Evolutionary conservation across 2,888 invertebrate genomes (phyloP).

Genomic region (Epinotia nisella): DNA sequence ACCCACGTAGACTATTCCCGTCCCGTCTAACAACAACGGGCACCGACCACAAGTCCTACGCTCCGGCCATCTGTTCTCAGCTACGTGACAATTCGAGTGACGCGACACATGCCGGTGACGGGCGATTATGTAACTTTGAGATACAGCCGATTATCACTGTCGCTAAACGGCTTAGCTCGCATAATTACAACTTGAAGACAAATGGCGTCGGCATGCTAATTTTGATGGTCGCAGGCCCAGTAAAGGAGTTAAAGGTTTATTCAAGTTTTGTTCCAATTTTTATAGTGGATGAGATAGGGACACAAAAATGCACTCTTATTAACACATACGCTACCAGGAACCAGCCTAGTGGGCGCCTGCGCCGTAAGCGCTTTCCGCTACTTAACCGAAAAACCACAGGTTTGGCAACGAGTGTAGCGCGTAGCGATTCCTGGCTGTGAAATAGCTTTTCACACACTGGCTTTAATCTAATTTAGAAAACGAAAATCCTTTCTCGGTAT

Average conservation of each 20-base stretch:
- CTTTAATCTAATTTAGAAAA: too few species aligned
- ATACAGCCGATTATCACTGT: slow-evolving; percentile 42
- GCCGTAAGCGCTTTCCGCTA: too few species aligned
- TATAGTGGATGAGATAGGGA: too few species aligned
- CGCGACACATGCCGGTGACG: slow-evolving; percentile 44
- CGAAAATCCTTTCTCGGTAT: too few species aligned
- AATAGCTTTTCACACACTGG: too few species aligned
- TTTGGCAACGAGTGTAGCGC: too few species aligned
- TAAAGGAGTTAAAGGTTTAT: background rate
- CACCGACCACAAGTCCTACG: slow-evolving; percentile 44
- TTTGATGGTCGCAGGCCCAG: background rate
- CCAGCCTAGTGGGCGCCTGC: too few species aligned
- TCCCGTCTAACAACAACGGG: slow-evolving; percentile 28
- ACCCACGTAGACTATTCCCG: background rate
- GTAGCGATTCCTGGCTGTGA: too few species aligned
- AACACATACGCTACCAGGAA: too few species aligned
- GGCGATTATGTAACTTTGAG: slow-evolving; percentile 42
- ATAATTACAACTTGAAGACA: slow-evolving; percentile 37
- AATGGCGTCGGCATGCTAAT: slow-evolving; percentile 27
- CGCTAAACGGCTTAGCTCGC: slow-evolving; percentile 34
- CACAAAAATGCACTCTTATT: too few species aligned
- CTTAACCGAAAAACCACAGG: too few species aligned
- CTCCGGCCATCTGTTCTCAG: slow-evolving; percentile 57
- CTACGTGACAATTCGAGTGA: slow-evolving; percentile 56
- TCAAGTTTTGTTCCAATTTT: background rate